A percentile compares a stretch with the other conserved stretches of the same genome.
These are phyloP conservation scores for Poeciliopsis turneri DNA, from an alignment of 2,797 vertebrate genomes.

Conservation along the genomic window DNA sequence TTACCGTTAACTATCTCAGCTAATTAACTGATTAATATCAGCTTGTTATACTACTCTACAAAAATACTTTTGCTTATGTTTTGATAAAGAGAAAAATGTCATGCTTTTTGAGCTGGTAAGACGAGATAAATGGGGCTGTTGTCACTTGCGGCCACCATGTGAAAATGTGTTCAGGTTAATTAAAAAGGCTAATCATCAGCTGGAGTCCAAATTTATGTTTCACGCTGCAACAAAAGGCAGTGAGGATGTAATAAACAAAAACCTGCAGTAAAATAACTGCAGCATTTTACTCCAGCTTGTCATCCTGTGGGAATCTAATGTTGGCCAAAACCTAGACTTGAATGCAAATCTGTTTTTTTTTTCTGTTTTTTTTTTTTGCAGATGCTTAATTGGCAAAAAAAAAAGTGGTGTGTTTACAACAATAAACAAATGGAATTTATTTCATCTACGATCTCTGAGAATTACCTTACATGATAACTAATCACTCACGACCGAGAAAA, in stretches of 20 bases:
- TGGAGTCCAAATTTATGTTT: neutral
- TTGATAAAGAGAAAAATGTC: no score
- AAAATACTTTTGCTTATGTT: neutral
- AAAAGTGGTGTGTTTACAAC: neutral
- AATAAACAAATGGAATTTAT: neutral
- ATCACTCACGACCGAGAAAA: slow-evolving; percentile 37
- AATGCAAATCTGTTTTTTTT: neutral
- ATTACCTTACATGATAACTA: slow-evolving; percentile 19
- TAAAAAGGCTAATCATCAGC: neutral
- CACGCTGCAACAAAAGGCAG: neutral
- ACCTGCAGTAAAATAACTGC: neutral
- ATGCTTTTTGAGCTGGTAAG: neutral
- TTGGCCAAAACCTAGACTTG: neutral
- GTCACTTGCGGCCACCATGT: neutral
- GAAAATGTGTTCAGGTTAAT: neutral
- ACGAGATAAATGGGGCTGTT: neutral
- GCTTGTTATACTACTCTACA: neutral
- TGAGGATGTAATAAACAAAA: neutral
- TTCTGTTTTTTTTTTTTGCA: no score
- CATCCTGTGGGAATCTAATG: neutral
- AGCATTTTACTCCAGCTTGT: neutral
- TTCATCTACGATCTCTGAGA: slow-evolving; percentile 11
- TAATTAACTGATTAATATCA: neutral
- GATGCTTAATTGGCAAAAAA: neutral
- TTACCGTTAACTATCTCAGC: neutral